Conservation (phyloP, 2,888 invertebrate species). For the Ptychoptera albimana region DNA sequence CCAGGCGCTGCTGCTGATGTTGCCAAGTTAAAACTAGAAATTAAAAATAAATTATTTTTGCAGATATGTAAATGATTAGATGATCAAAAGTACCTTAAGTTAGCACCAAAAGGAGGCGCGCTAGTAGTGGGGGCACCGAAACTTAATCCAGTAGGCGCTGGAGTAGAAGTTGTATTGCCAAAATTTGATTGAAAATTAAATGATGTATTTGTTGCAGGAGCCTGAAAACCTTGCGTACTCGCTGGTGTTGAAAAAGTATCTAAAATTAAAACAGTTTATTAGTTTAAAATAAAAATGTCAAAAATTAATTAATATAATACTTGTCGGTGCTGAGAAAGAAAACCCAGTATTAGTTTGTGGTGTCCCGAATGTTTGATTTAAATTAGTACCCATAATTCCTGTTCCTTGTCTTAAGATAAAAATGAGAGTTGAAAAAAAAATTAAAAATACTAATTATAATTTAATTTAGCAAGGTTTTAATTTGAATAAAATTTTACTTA, state of each 20-base stretch:
- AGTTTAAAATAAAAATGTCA: no score
- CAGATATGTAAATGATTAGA: not conserved
- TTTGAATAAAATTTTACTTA: no score
- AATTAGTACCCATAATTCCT: no score
- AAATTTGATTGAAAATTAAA: conserved; percentile 14
- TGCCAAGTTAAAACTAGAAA: conserved; percentile 1
- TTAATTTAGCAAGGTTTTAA: no score
- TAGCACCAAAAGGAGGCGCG: conserved; percentile 1
- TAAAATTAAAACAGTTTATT: no score
- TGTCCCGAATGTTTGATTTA: no score
- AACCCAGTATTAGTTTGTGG: no score
- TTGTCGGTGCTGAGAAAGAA: no score
- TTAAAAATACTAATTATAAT: no score
- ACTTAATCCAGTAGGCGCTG: conserved; percentile 12
- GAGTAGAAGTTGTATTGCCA: conserved; percentile 10
- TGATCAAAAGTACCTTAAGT: conserved; percentile 9
- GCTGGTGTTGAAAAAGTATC: not conserved
- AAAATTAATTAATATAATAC: no score
- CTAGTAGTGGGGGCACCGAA: conserved; percentile 12
- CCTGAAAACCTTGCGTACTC: conserved; percentile 4
- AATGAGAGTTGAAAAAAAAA: no score
- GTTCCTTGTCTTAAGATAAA: no score
- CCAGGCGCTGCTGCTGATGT: conserved; percentile 3
- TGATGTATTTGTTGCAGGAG: conserved; percentile 8
- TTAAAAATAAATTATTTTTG: not conserved